A percentile compares a stretch with the other conserved stretches of the same genome.
These are phyloP conservation scores for Coenonympha glycerion DNA, from an alignment of 2,888 invertebrate species.

Conservation along the genomic window DNA sequence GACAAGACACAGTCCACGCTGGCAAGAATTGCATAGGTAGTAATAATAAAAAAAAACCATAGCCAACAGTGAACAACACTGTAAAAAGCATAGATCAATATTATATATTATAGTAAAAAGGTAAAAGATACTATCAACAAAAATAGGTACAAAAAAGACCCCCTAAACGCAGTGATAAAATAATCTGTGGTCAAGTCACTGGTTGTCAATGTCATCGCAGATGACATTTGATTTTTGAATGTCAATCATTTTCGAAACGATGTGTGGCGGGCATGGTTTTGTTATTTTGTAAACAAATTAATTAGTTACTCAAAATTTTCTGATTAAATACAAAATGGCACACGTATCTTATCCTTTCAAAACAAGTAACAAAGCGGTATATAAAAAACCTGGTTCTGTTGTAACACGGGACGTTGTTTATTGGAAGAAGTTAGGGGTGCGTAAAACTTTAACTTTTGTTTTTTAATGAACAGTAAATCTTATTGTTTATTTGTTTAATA, in stretches of 20 bases:
- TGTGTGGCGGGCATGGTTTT: not conserved
- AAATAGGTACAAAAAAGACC: too few relatives aligned
- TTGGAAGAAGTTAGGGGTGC: constrained; percentile 92
- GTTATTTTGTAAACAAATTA: not conserved
- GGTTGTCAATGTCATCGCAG: too few relatives aligned
- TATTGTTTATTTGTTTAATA: not conserved
- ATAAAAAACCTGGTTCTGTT: constrained; percentile 79
- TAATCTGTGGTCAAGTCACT: too few relatives aligned
- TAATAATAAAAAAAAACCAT: too few relatives aligned
- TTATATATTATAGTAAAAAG: too few relatives aligned
- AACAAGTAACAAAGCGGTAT: constrained; percentile 81
- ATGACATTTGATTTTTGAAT: not conserved
- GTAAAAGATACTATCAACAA: too few relatives aligned
- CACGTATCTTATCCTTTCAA: constrained; percentile 77
- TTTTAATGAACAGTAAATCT: too few relatives aligned
- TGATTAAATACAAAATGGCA: constrained; percentile 44
- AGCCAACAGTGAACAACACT: too few relatives aligned
- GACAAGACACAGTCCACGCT: too few relatives aligned
- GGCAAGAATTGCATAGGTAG: too few relatives aligned
- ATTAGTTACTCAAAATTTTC: not conserved
- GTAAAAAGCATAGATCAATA: too few relatives aligned
- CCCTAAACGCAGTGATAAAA: too few relatives aligned
- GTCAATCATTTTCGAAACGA: not conserved
- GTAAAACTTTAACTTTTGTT: not conserved
- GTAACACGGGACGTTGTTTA: constrained; percentile 87